Percentiles rank a stretch among this genome's conserved stretches.
Evolutionary conservation across 2,888 invertebrate genomes (phyloP).

Genomic region (Brenthis daphne): DNA sequence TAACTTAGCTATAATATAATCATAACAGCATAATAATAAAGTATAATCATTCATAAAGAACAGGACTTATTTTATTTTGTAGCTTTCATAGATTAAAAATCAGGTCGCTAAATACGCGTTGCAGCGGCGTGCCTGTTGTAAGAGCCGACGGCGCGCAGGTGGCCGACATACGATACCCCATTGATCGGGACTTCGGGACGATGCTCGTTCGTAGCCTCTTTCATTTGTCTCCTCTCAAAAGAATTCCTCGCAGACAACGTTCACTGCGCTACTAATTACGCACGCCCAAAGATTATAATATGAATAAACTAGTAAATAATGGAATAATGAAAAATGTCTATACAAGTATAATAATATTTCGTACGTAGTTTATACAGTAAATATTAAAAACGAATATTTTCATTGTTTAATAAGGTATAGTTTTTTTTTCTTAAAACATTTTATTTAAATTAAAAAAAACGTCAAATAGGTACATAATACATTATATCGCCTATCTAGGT

Average conservation of each 20-base stretch:
- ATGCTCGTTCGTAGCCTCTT: constrained; percentile 58
- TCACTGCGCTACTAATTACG: constrained; percentile 77
- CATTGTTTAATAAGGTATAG: too few species aligned
- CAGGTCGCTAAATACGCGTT: constrained; percentile 26
- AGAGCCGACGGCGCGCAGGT: constrained; percentile 66
- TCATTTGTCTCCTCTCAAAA: constrained; percentile 74
- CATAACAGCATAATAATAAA: background rate
- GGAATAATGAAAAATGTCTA: too few species aligned
- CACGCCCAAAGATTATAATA: constrained; percentile 56
- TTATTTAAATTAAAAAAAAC: too few species aligned
- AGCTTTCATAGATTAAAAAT: constrained; percentile 5
- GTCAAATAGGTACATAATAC: too few species aligned
- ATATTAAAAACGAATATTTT: too few species aligned
- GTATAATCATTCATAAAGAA: background rate
- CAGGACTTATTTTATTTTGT: background rate
- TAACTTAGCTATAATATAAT: too few species aligned
- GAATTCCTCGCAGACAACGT: constrained; percentile 78
- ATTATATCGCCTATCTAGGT: too few species aligned
- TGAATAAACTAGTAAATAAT: background rate
- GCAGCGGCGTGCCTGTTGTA: constrained; percentile 42
- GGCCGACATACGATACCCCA: constrained; percentile 79
- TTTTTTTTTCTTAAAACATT: too few species aligned
- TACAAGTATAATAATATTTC: too few species aligned
- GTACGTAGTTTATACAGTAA: too few species aligned
- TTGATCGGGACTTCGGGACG: constrained; percentile 65